Base-by-base conservation (phyloP, 2,113 vertebrate genomes). In the Patagioenas fasciata region DNA sequence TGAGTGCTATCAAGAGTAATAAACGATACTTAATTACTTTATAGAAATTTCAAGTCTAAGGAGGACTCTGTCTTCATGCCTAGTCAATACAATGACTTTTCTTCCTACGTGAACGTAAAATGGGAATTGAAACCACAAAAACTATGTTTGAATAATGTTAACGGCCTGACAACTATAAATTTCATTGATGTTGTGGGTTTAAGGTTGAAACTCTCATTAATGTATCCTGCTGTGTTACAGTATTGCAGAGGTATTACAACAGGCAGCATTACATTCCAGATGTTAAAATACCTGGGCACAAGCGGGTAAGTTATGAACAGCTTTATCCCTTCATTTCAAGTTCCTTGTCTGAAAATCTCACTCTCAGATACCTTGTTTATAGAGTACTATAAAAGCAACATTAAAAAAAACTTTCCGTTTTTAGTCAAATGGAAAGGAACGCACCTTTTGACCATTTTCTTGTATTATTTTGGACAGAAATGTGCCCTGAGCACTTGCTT, bases 221-320 rank as follows among this genome's bases (percentile, higher is more conserved):
- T 86, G 93, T 53, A 92, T 94, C 96, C 96, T 92, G 96, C 96
- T 96, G 96, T 47, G 96, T 95, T 97, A 90, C 80, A 78, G 90
- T 73, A 96, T 95, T 91, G 90, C 94, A 92, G 64, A 95, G 84
- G 85, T 93, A 95, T 95, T 92, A 51, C 80, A 95, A 89, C 77
- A 91, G 95, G 88, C 95, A 96, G 86, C 87, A 90, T 89, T 48
- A 81, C 75, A 64, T 91, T 96, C 95, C 96, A 97, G 96, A 97
- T 95, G 94, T 94, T 94, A 17, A 95, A 93, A 91, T 95, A 95
- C 80, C 88, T 91, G 95, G 86, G 84, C 83, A 93, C 64, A 36
- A 51, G 17, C 60, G 11, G 53, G 69, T 60, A 69, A 90, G 32
- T 85, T 48, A 51, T 19, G 80, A 80, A 62, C 69, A 88, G 10